A percentile compares a stretch with the other conserved stretches of the same genome.
Evolutionary conservation across 2,888 invertebrate genomes (phyloP).

Genomic region (Actias luna): DNA sequence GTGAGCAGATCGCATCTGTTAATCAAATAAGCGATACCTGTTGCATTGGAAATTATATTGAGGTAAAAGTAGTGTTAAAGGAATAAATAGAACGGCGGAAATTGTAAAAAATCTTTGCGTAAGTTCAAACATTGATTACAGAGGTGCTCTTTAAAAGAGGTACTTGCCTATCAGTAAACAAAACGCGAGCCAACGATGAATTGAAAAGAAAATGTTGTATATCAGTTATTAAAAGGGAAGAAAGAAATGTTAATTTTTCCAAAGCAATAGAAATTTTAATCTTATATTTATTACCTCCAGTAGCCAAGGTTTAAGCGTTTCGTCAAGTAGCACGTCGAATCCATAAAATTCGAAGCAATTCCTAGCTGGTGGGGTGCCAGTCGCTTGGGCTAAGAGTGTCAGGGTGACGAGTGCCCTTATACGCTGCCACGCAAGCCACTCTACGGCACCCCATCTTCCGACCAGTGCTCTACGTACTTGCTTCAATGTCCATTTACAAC

Average conservation of each 20-base stretch:
- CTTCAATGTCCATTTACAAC: conserved; percentile 93
- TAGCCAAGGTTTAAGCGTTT: conserved; percentile 92
- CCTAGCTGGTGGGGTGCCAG: conserved; percentile 85
- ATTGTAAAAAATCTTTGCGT: background rate
- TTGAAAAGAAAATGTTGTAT: background rate
- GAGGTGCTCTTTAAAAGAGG: background rate
- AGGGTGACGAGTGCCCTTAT: conserved; percentile 88
- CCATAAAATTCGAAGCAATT: conserved; percentile 96
- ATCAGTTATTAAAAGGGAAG: background rate
- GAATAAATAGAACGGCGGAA: background rate
- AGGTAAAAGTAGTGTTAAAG: background rate
- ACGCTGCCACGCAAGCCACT: conserved; percentile 91
- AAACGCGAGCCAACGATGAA: background rate
- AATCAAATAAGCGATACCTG: background rate
- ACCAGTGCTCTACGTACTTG: conserved; percentile 88
- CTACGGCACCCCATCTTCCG: conserved; percentile 84
- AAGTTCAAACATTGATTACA: background rate
- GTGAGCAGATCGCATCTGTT: background rate
- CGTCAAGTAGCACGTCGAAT: conserved; percentile 94
- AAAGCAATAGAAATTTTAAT: background rate
- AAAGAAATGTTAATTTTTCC: background rate
- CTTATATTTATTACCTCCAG: conserved; percentile 84
- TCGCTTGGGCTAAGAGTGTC: conserved; percentile 88
- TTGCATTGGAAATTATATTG: background rate
- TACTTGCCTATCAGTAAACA: background rate